Percentiles rank a stretch among this genome's conserved stretches.
These are phyloP conservation scores for Cantharis flavilabris DNA, from an alignment of 2,888 invertebrate species.

Conservation along the genomic window DNA sequence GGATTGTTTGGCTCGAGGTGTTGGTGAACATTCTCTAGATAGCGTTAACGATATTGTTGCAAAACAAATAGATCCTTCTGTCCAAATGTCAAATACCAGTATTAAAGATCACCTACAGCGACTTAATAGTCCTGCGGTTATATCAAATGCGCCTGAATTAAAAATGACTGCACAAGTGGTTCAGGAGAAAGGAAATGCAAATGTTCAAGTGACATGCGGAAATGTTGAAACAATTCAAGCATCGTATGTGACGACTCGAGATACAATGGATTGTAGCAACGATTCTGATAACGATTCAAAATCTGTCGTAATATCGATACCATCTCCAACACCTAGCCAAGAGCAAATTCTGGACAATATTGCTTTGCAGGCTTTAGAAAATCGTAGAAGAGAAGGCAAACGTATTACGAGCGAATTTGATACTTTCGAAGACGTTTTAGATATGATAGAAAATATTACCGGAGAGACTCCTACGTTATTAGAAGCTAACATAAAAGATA, in stretches of 20 bases:
- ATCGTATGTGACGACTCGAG: conserved; percentile 62
- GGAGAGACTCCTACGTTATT: conserved; percentile 45
- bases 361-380: conserved; percentile 63
- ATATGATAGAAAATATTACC: conserved; percentile 69
- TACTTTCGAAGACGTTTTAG: conserved; percentile 70
- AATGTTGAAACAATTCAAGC: conserved; percentile 60
- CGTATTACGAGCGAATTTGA: conserved; percentile 61
- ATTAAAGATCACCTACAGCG: conserved; percentile 40
- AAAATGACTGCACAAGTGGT: conserved; percentile 55
- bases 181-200: conserved; percentile 46
- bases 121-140: conserved; percentile 43
- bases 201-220: conserved; percentile 46
- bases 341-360: conserved; percentile 68
- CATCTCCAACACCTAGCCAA: conserved; percentile 68
- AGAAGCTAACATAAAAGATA: conserved; percentile 41
- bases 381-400: conserved; percentile 60
- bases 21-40: neutral
- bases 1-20: neutral
- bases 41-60: neutral
- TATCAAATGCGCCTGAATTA: conserved; percentile 50
- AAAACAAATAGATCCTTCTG: neutral
- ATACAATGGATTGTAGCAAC: conserved; percentile 62
- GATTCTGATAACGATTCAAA: conserved; percentile 64
- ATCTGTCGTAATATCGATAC: conserved; percentile 69
- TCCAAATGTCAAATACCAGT: conserved; percentile 21